A percentile compares a stretch with the other conserved stretches of the same genome.
These are phyloP conservation scores for Stegodyphus dumicola DNA, from an alignment of 1,140 invertebrate genomes.

Conservation along the genomic window DNA sequence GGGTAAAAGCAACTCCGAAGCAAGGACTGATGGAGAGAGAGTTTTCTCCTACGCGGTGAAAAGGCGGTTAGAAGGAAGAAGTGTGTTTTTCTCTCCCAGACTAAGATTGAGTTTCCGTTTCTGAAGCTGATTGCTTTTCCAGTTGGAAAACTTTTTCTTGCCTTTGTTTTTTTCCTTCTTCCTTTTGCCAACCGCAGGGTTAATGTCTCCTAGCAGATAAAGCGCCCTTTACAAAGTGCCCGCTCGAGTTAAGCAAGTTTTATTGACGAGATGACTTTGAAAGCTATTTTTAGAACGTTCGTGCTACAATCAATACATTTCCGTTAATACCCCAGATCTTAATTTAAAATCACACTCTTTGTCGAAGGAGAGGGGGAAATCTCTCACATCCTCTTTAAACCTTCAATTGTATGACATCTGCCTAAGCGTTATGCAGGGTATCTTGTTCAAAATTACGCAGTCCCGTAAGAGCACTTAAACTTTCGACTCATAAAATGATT, in stretches of 20 bases:
- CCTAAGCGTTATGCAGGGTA: no score
- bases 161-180: background rate
- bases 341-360: no score
- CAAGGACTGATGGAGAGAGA: no score
- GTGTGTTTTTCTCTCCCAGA: slow-evolving; percentile 18
- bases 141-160: slow-evolving; percentile 22
- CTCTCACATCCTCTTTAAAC: no score
- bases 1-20: no score
- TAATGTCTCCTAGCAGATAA: slow-evolving; percentile 27
- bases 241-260: slow-evolving; percentile 19
- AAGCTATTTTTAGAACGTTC: background rate
- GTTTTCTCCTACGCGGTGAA: slow-evolving; percentile 3
- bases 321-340: no score
- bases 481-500: no score
- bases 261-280: slow-evolving; percentile 8
- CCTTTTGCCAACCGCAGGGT: slow-evolving; percentile 22
- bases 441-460: no score
- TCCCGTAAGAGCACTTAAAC: no score
- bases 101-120: slow-evolving; percentile 43
- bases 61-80: slow-evolving; percentile 20
- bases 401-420: no score
- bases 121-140: slow-evolving; percentile 48
- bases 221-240: slow-evolving; percentile 15
- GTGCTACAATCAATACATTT: no score
- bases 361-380: no score